phyloP scores from a whole-genome alignment of 2,888 invertebrate genomes.

The Chrysotoxum bicinctum region DNA sequence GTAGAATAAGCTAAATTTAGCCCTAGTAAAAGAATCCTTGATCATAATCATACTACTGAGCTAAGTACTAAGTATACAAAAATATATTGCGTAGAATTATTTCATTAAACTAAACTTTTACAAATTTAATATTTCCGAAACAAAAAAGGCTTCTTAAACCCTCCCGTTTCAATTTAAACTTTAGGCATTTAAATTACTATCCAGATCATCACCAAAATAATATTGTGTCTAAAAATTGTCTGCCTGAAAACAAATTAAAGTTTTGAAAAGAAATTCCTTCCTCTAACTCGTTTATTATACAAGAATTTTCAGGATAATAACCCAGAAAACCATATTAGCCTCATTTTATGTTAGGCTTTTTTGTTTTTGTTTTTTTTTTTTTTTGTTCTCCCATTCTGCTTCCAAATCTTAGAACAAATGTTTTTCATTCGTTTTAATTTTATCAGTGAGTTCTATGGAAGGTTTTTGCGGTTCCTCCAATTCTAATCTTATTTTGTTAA shows the following conservation, averaged over 20 bases:
- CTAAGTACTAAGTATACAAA: too few species aligned
- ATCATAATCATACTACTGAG: too few species aligned
- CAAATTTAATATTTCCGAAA: too few species aligned
- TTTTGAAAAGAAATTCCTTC: background rate
- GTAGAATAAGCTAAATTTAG: too few species aligned
- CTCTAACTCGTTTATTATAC: background rate
- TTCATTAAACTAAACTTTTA: too few species aligned
- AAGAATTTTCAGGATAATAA: background rate
- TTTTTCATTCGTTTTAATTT: background rate
- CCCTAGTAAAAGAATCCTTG: too few species aligned
- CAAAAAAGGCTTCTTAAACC: too few species aligned
- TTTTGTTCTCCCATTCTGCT: too few species aligned
- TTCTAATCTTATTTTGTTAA: conserved; percentile 14
- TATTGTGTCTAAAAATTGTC: background rate
- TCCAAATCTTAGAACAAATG: background rate
- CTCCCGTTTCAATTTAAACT: too few species aligned
- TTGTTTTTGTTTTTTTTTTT: background rate
- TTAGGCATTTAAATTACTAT: too few species aligned
- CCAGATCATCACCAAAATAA: too few species aligned
- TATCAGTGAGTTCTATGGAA: conserved; percentile 2
- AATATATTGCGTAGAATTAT: too few species aligned
- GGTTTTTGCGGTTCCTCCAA: conserved; percentile 7
- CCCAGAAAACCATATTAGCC: conserved; percentile 22
- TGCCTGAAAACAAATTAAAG: background rate
- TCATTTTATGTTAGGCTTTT: conserved; percentile 2